Percentiles rank a stretch among this genome's conserved stretches.
phyloP scores from a whole-genome alignment of 2,888 invertebrate genomes.

The Conops quadrifasciatus region DNA sequence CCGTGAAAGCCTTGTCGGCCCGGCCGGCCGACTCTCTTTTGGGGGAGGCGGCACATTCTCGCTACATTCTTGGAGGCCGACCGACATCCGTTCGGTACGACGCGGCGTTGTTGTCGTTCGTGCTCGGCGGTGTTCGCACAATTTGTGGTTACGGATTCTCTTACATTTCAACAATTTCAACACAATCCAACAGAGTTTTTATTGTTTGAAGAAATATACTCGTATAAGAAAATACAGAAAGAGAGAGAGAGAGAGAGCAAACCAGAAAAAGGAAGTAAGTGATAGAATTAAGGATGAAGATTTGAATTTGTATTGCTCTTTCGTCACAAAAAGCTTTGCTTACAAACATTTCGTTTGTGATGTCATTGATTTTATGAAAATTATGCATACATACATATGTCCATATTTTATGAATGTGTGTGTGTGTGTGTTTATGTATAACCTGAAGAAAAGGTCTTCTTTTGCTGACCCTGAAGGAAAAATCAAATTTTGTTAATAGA shows the following conservation, averaged over 20 bases:
- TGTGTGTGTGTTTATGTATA: slow-evolving; percentile 18
- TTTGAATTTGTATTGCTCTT: slow-evolving; percentile 44
- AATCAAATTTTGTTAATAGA: not conserved
- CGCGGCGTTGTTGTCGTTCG: too few relatives aligned
- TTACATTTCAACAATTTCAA: slow-evolving; percentile 6
- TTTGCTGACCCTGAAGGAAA: not conserved
- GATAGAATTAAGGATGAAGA: too few relatives aligned
- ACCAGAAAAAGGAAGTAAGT: too few relatives aligned
- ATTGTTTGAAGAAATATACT: not conserved
- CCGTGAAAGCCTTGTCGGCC: slow-evolving; percentile 14
- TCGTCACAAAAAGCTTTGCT: slow-evolving; percentile 57
- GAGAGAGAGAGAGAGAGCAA: too few relatives aligned
- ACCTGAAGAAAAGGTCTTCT: too few relatives aligned
- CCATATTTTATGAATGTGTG: slow-evolving; percentile 29
- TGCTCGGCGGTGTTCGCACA: slow-evolving; percentile 21
- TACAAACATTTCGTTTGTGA: slow-evolving; percentile 29
- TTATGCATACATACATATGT: slow-evolving; percentile 36
- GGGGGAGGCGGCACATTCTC: slow-evolving; percentile 6
- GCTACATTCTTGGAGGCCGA: slow-evolving; percentile 38
- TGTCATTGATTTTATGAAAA: slow-evolving; percentile 35
- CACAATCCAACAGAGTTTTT: slow-evolving; percentile 5
- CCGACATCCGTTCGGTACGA: slow-evolving; percentile 53
- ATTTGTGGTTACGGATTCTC: not conserved
- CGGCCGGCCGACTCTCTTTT: slow-evolving; percentile 26
- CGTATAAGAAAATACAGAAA: not conserved